These are phyloP conservation scores for Nycticorax nycticorax DNA, from an alignment of 2,113 vertebrate species.

Conservation along the genomic window DNA sequence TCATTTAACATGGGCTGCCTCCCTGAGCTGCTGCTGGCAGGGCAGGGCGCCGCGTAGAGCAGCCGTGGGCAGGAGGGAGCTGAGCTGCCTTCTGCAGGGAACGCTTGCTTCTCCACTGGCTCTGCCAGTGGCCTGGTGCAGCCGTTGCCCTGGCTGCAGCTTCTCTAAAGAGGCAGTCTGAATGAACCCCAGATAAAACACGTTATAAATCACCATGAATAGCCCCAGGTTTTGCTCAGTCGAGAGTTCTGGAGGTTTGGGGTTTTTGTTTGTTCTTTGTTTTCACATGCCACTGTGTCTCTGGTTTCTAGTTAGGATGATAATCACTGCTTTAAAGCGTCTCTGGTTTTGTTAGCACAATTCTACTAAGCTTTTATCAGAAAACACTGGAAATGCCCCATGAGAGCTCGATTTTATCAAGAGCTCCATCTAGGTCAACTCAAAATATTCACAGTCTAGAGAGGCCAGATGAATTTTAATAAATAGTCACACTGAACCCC, in stretches of 20 bases:
- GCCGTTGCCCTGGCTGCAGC: background rate
- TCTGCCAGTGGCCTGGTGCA: background rate
- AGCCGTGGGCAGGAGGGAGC: background rate
- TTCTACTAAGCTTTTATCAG: background rate
- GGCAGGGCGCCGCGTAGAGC: background rate
- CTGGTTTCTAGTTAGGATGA: background rate
- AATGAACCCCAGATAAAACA: background rate
- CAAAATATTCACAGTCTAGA: background rate
- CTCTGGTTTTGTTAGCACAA: background rate
- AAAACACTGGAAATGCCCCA: background rate
- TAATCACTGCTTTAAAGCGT: background rate
- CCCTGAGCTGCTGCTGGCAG: background rate
- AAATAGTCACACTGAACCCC: background rate
- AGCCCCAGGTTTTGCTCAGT: background rate
- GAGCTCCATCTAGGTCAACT: background rate
- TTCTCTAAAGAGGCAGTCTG: background rate
- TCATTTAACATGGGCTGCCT: background rate
- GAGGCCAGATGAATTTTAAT: slow-evolving; percentile 4
- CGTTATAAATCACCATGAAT: background rate
- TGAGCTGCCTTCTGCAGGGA: background rate
- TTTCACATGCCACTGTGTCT: background rate
- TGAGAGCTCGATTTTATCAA: background rate
- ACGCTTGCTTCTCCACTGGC: accelerated
- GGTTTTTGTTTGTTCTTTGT: background rate
- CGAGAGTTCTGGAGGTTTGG: background rate